Conservation (phyloP, 2,797 vertebrate genomes). For the Eulemur coronatus region DNA sequence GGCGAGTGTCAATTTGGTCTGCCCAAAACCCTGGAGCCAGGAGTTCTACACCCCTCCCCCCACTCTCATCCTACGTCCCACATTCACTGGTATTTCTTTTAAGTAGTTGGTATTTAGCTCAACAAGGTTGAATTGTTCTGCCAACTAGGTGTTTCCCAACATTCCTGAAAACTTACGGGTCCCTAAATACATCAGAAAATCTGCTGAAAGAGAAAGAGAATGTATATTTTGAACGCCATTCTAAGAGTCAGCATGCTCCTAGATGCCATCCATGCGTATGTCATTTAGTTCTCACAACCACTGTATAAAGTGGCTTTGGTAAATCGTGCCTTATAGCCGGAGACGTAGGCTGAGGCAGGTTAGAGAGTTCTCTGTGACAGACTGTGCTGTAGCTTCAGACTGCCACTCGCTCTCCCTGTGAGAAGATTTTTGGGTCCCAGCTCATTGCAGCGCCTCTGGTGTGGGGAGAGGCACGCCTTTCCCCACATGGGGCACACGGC, state of each 20-base stretch:
- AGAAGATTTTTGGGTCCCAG: background rate
- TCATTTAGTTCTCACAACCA: background rate
- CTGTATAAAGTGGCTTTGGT: background rate
- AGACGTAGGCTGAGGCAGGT: background rate
- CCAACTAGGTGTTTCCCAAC: background rate
- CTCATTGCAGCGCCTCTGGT: rapidly evolving
- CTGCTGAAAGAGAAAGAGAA: background rate
- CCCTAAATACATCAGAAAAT: background rate
- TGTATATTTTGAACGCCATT: too few relatives aligned
- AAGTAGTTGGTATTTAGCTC: background rate
- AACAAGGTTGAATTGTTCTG: background rate
- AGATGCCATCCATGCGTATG: too few relatives aligned
- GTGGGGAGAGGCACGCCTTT: rapidly evolving
- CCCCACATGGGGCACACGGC: rapidly evolving
- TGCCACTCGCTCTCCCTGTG: background rate
- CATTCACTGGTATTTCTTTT: background rate
- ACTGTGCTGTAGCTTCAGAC: rapidly evolving
- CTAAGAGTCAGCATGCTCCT: background rate
- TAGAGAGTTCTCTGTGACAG: background rate
- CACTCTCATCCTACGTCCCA: background rate
- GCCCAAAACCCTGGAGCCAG: background rate
- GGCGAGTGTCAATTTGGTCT: background rate
- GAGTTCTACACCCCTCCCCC: rapidly evolving
- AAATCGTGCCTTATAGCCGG: background rate
- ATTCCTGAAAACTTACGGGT: background rate